Evolutionary conservation across 2,888 invertebrate species (phyloP), one percentile per base, ranked within the genome.

Genomic region (Drosophila tanythrix): DNA sequence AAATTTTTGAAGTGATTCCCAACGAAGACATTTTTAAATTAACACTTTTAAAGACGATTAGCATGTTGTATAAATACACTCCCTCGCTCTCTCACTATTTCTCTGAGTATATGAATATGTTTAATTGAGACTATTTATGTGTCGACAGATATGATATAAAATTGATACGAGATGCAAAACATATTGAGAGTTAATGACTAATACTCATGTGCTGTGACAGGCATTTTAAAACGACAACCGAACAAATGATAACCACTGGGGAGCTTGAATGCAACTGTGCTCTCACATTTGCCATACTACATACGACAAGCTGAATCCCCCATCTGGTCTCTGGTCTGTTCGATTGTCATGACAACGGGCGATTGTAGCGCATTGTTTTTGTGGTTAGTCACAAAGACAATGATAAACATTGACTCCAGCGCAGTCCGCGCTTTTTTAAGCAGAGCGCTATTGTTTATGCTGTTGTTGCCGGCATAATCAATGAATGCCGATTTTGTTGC

Each of bases 301-400:
- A 25, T 15, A 8, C 43, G 43, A 11, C n/a, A 18, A 53, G 48
- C 63, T 27, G 33, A 70, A 53, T 56, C 40, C 58, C 69, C 64
- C 66, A 66, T 68, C 11, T 38, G 46, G 50, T 50, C 13, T 18
- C 21, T 15, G 13, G n/a, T 56, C 36, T 43, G 18, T 50, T n/a
- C 59, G 68, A 79, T 84, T 83, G 76, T 60, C 83, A 88, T 84
- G 86, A 76, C 76, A 88, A 88, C 81, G 58, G 51, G 35, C 81
- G 66, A 69, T 67, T 76, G 69, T 75, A 38, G 36, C 46, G 60
- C 51, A 59, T 74, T 78, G 70, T 71, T 71, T 53, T 67, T 70
- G 56, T 46, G 46, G 46, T 57, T 66, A 35, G 58, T 60, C 57
- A 70, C 46, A 59, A 57, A 79, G 72, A 72, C 79, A 76, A 79